Base-by-base conservation (phyloP, 2,797 vertebrate genomes). In the Tarsius wallacei region DNA sequence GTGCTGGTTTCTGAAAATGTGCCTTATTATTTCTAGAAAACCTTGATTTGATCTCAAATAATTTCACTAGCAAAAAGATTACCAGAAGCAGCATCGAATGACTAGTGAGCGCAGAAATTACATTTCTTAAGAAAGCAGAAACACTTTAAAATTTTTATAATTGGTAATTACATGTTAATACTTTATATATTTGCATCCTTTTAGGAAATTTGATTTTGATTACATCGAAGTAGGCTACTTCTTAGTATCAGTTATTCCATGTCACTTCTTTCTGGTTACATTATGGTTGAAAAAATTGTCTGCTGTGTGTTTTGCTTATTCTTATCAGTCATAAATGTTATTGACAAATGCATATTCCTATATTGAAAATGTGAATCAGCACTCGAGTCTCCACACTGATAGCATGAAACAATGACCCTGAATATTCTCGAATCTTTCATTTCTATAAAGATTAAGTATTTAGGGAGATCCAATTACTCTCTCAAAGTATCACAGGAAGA, bases 11-110 rank as follows among this genome's bases (percentile, higher is more conserved):
- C 16, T 7, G 80, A 13, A 31, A 90, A 31, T 73, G 4, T 71
- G 1, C 51, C 49, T 80, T 28, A 73, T 96, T 95, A 73, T 96
- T 95, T 96, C 51, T 88, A 17, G 4, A 87, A 59, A 73, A 8
- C 0, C 9, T 95, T 76, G 10, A 15, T 96, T 96, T 91, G 53
- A 77, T 68, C 24, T 61, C 81, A 82, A 81, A 49, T 85, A 93
- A 61, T 66, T 87, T 53, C 87, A 87, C n/a, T 89, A 74, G 24
- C 11, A 91, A 89, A 76, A 80, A 83, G 28, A 26, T 63, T 76
- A 59, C 19, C 64, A 64, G 31, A 78, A 90, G 31, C 22, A 73
- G 1, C n/a, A 86, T 71, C 8, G 87, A 10, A 66, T 89, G 22
- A 83, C 55, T 86, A 49, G 36, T 59, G 28, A 36, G 19, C 94